Conservation (phyloP, 1,140 invertebrate genomes). For the Myzus persicae region DNA sequence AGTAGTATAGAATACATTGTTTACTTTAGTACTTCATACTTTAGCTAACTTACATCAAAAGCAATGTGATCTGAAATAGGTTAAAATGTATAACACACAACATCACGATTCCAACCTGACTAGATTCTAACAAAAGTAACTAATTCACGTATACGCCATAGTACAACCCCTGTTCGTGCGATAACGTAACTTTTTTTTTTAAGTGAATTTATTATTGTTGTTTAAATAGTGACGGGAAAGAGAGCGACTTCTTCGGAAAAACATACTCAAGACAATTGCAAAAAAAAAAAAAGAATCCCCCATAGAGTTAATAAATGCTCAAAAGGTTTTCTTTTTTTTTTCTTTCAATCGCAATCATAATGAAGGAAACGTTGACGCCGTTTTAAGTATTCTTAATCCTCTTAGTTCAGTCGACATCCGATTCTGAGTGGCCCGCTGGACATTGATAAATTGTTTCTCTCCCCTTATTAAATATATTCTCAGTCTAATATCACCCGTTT, state of each 20-base stretch:
- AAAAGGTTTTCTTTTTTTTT: slow-evolving; percentile 31
- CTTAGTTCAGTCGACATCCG: slow-evolving; percentile 49
- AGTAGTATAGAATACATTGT: not conserved
- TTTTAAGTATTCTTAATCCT: slow-evolving; percentile 54
- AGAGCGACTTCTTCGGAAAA: not conserved
- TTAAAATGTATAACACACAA: not conserved
- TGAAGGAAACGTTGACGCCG: slow-evolving; percentile 32
- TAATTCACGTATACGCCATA: not conserved
- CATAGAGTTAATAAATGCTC: slow-evolving; percentile 6
- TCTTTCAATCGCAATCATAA: not conserved
- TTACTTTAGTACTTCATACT: not conserved
- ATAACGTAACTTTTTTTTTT: not conserved
- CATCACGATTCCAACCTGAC: not conserved
- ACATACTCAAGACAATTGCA: slow-evolving; percentile 18
- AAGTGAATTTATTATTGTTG: not conserved
- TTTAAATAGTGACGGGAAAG: not conserved
- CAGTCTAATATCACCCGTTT: slow-evolving; percentile 23
- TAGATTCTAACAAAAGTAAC: not conserved
- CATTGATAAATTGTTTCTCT: slow-evolving; percentile 33
- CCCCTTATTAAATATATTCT: slow-evolving; percentile 26
- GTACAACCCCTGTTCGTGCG: not conserved
- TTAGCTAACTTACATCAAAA: not conserved
- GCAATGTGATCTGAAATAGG: not conserved
- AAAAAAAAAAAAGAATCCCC: slow-evolving; percentile 1
- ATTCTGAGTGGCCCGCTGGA: slow-evolving; percentile 1